Base-by-base conservation (phyloP, 1,140 invertebrate species). In the Paralvinella palmiformis region DNA sequence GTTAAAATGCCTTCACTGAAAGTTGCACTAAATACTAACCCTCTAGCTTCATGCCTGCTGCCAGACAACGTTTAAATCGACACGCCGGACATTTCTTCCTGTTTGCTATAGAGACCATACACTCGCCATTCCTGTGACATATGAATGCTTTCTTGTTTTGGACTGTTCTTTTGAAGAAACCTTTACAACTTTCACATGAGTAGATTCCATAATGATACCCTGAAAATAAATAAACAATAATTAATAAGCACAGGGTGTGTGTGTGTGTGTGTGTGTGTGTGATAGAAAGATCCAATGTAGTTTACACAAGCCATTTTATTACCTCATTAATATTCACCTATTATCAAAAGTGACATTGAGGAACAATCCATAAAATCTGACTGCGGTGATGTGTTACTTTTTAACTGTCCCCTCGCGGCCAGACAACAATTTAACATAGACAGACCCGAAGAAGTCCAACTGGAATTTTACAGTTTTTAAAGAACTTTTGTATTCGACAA, bases 61-160 rank as follows among this genome's bases (percentile, higher is more conserved):
- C 88, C 17, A 97, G 85, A 80, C 95, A 98, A 82, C 96, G 96
- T 63, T 95, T 89, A 76, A 97, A 97, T n/a, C 95, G 84, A 78
- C 95, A 98, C 17, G 93, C 92, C 0, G 94, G 94, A 77, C 95
- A 98, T 75, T 97, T 96, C 77, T 98, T 98, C 33, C 95, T 83
- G 29, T 93, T 96, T 6, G 89, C 89, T 13, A 95, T 91, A 32
- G 75, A 91, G 17, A 96, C 90, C 3, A 91, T 89, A 82, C 95
- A 97, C 59, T 88, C 88, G 0, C 91, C 91, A 17, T 92, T 91
- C 50, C 92, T 85, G 52, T 96, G 84, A 78, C 95, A 98, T 64
- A 93, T 89, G 81, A 97, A 98, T 76, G 94, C 92, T 81, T 97
- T 96, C 58, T 94, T 87, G 78, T 98, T 98, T 83, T 98, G 94